A percentile compares a stretch with the other conserved stretches of the same genome.
Conservation (phyloP, 2,888 invertebrate species). For the Ennomos erosarius region DNA sequence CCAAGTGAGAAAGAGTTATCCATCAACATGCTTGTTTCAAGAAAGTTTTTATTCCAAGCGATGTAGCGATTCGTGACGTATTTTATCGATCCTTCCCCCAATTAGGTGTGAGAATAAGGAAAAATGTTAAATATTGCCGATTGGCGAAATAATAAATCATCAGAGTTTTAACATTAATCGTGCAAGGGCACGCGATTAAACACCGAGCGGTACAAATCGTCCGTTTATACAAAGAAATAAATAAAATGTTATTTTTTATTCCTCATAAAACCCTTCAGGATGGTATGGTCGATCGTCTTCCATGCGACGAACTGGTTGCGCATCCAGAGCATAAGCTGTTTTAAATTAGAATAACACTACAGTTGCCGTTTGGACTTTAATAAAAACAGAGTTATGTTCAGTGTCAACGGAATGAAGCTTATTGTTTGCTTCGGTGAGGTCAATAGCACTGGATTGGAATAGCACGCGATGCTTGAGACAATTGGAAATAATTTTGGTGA, state of each 20-base stretch:
- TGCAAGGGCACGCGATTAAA: conserved; percentile 58
- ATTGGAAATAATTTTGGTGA: conserved; percentile 32
- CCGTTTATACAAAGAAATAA: conserved; percentile 46
- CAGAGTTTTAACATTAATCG: conserved; percentile 56
- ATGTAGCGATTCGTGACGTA: conserved; percentile 13
- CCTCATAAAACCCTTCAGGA: conserved; percentile 51
- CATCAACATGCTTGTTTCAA: too few relatives aligned
- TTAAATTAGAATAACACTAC: conserved; percentile 74
- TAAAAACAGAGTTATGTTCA: conserved; percentile 35
- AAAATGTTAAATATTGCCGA: conserved; percentile 27
- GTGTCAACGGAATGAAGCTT: conserved; percentile 33
- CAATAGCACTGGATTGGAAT: conserved; percentile 32
- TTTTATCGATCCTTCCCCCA: conserved; percentile 21
- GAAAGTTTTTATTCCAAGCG: background rate
- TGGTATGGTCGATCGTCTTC: conserved; percentile 64
- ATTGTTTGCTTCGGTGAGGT: conserved; percentile 32
- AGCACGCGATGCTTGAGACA: conserved; percentile 33
- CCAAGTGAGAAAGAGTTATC: too few relatives aligned
- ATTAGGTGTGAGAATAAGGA: conserved; percentile 28
- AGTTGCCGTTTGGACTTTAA: conserved; percentile 61
- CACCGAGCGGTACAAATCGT: conserved; percentile 56
- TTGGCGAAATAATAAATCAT: conserved; percentile 52
- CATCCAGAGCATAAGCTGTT: conserved; percentile 63
- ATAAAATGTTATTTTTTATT: conserved; percentile 48
- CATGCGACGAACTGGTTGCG: conserved; percentile 69